Percentiles rank a stretch among this genome's conserved stretches.
These are phyloP conservation scores for Cataglyphis hispanica DNA, from an alignment of 1,140 invertebrate genomes.

Conservation along the genomic window DNA sequence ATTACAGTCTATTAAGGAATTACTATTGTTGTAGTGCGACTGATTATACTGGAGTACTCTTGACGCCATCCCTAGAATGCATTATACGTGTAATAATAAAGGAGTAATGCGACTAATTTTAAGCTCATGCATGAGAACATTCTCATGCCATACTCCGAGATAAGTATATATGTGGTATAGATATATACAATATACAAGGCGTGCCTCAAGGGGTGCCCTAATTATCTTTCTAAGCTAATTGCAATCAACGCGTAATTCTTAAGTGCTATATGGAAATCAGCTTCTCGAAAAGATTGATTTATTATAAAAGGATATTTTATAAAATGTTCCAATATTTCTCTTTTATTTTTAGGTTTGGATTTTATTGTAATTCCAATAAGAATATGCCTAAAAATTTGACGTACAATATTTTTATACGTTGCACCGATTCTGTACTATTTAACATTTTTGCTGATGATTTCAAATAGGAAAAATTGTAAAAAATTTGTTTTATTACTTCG, in stretches of 20 bases:
- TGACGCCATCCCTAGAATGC: neutral
- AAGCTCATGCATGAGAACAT: neutral
- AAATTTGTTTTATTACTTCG: neutral
- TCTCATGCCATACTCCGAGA: neutral
- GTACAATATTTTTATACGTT: neutral
- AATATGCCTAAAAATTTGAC: neutral
- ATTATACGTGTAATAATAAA: neutral
- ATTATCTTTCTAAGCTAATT: conserved; percentile 62
- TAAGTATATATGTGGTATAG: neutral
- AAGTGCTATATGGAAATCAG: neutral
- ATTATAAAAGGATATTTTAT: neutral
- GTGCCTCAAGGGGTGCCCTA: conserved; percentile 41
- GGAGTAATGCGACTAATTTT: conserved; percentile 39
- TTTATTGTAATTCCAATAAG: neutral
- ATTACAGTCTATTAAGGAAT: neutral
- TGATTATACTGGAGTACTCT: neutral
- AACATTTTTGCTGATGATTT: conserved; percentile 1
- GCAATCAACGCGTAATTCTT: neutral
- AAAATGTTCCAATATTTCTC: neutral
- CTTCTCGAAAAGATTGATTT: neutral
- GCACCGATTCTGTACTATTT: neutral
- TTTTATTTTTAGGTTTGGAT: neutral
- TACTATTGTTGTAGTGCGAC: neutral
- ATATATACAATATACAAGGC: conserved; percentile 27
- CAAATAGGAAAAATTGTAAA: neutral